phyloP scores from a whole-genome alignment of 2,797 vertebrate species.

The Geotrypetes seraphini region DNA sequence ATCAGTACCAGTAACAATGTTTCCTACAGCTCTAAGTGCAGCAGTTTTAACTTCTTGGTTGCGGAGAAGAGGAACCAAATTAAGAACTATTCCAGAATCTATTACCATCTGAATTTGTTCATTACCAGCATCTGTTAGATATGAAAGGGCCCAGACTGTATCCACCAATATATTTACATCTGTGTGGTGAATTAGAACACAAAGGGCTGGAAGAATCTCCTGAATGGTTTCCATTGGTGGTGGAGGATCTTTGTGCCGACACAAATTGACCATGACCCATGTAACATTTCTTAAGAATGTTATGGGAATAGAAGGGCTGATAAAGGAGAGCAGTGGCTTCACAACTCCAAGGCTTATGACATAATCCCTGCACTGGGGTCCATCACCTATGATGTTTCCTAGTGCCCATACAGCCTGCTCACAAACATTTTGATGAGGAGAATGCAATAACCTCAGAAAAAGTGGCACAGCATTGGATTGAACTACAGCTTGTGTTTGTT shows the following conservation, averaged over 20 bases:
- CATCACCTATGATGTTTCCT: conserved; percentile 98
- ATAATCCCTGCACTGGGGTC: conserved; percentile 96
- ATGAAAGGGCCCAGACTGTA: conserved; percentile 97
- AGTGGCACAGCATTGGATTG: conserved; percentile 95
- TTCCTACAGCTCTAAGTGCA: too few species aligned
- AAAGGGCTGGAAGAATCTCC: conserved; percentile 78
- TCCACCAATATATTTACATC: conserved; percentile 98
- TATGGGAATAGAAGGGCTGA: conserved; percentile 97
- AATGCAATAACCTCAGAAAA: conserved; percentile 90
- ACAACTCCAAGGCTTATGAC: conserved; percentile 95
- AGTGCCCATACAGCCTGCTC: conserved; percentile 97
- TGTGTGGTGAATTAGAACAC: too few species aligned
- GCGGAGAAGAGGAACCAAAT: conserved; percentile 94
- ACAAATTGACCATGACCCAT: conserved; percentile 98
- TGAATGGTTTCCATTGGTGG: conserved; percentile 98
- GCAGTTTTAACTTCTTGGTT: conserved; percentile 99
- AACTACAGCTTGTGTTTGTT: conserved; percentile 97
- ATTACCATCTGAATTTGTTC: conserved; percentile 99
- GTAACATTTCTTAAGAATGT: conserved; percentile 98
- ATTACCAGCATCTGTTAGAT: conserved; percentile 94
- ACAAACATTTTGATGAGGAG: conserved; percentile 96
- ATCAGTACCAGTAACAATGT: too few species aligned
- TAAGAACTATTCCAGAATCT: conserved; percentile 91
- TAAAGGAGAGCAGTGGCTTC: conserved; percentile 93
- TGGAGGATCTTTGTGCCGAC: conserved; percentile 98